phyloP scores from a whole-genome alignment of 2,797 vertebrate species.

The Pseudochromis fuscus region DNA sequence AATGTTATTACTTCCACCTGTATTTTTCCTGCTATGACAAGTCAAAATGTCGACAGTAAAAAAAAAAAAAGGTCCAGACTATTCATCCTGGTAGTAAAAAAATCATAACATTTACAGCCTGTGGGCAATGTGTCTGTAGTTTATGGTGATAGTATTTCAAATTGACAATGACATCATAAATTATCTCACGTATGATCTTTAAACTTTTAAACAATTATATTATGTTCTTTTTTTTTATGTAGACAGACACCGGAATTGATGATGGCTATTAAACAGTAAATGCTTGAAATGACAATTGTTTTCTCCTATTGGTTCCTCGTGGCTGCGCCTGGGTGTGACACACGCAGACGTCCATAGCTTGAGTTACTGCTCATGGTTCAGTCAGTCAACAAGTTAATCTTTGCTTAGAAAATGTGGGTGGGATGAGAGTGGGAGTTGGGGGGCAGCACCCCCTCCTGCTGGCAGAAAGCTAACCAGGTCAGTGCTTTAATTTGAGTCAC shows the following conservation, averaged over 20 bases:
- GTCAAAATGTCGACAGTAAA: constrained; percentile 21
- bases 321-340: background rate
- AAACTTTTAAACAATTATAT: background rate
- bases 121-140: background rate
- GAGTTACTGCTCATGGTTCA: constrained; percentile 12
- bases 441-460: constrained; percentile 49
- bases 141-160: background rate
- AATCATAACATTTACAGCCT: constrained; percentile 2
- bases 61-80: background rate
- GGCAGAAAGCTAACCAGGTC: constrained; percentile 75
- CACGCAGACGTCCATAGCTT: background rate
- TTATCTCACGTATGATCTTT: background rate
- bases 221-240: background rate
- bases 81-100: background rate
- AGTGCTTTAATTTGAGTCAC: constrained; percentile 75
- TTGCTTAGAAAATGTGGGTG: constrained; percentile 50
- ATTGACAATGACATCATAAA: background rate
- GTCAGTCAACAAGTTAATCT: constrained; percentile 61
- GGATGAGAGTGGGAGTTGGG: constrained; percentile 22
- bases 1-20: constrained; percentile 1
- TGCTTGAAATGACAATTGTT: background rate
- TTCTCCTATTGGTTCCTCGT: background rate
- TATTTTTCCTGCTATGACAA: constrained; percentile 14
- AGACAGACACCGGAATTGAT: background rate
- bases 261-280: background rate